These are phyloP conservation scores for Choloepus didactylus DNA, from an alignment of 2,797 vertebrate species.

Conservation along the genomic window DNA sequence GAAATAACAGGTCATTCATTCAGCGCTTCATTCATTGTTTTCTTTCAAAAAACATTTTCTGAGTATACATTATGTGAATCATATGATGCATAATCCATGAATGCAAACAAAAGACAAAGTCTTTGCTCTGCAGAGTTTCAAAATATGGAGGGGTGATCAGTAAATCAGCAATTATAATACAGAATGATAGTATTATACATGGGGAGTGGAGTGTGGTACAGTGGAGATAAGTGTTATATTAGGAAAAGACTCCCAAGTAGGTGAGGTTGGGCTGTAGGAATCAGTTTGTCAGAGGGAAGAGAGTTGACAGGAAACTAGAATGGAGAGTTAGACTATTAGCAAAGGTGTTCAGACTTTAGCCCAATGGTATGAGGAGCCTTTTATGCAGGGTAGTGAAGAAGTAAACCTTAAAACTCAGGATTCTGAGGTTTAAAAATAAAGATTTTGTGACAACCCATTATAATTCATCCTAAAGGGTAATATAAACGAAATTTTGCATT, in stretches of 20 bases:
- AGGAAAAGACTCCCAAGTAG: constrained; percentile 17
- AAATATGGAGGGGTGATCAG: not conserved
- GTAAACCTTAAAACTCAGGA: not conserved
- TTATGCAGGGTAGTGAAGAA: not conserved
- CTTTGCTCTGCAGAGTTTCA: not conserved
- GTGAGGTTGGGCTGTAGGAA: not conserved
- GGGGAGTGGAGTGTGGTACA: not conserved
- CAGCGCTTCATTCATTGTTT: not conserved
- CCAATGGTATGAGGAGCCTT: not conserved
- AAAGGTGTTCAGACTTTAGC: not conserved
- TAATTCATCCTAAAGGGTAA: constrained; percentile 53
- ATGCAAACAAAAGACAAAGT: constrained; percentile 47
- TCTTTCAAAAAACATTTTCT: constrained; percentile 33
- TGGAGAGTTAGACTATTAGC: not conserved
- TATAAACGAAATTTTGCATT: constrained; percentile 52
- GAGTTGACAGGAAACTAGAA: not conserved
- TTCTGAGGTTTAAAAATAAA: constrained; percentile 53
- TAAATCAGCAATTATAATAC: not conserved
- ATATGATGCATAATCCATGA: not conserved
- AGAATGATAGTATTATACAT: not conserved
- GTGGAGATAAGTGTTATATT: not conserved
- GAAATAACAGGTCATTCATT: not conserved
- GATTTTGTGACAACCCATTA: constrained; percentile 26
- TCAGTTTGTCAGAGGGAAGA: not conserved
- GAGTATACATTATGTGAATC: not conserved